A percentile compares a stretch with the other conserved stretches of the same genome.
Conservation (phyloP, 2,113 vertebrate species). For the Rhodinocichla rosea region DNA sequence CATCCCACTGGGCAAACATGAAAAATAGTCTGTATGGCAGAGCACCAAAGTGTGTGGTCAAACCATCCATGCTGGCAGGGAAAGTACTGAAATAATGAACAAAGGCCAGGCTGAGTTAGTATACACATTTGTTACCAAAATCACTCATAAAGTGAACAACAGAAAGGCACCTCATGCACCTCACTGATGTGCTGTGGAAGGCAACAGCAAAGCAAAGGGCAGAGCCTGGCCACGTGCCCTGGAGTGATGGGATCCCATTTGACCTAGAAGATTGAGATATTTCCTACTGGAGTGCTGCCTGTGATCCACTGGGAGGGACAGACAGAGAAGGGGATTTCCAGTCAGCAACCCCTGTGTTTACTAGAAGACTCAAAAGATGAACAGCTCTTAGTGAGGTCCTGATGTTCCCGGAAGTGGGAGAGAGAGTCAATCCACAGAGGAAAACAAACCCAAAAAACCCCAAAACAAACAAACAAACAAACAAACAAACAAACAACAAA, state of each 20-base stretch:
- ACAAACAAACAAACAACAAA: no score
- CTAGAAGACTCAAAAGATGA: background rate
- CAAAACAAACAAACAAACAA: no score
- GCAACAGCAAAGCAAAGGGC: background rate
- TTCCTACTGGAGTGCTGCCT: background rate
- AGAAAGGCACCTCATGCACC: background rate
- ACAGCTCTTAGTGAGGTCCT: background rate
- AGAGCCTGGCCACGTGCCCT: background rate
- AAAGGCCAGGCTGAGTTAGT: background rate
- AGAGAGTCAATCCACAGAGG: background rate
- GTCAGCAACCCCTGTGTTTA: background rate
- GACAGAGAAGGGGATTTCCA: background rate
- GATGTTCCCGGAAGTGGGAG: background rate
- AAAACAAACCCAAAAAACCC: background rate
- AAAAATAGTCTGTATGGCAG: background rate
- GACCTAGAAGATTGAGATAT: background rate
- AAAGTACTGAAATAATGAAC: background rate
- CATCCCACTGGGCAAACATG: background rate
- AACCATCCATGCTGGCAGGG: background rate
- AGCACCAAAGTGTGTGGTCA: background rate
- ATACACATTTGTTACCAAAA: accelerated
- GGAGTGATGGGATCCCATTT: background rate
- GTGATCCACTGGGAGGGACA: background rate
- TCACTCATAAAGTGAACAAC: background rate
- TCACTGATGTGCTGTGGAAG: background rate